A percentile compares a stretch with the other conserved stretches of the same genome.
Conservation (phyloP, 2,888 invertebrate species). For the Coelinius sp. region DNA sequence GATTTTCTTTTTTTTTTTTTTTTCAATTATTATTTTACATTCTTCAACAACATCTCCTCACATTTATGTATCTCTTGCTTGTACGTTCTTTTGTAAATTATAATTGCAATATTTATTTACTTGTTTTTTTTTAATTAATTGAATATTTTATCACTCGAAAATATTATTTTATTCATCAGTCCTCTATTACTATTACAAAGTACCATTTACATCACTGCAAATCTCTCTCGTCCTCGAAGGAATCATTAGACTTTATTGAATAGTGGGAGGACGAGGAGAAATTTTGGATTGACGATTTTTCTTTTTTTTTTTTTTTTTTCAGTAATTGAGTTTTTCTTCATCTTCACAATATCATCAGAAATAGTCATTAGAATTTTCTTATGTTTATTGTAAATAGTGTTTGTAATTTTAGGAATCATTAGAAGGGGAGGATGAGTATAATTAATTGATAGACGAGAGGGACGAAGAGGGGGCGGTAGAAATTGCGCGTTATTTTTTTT, state of each 20-base stretch:
- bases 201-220: constrained; percentile 51
- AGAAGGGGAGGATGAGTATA: constrained; percentile 51
- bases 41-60: not conserved
- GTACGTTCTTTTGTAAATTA: constrained; percentile 25
- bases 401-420: not conserved
- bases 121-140: not conserved
- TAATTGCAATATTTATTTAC: constrained; percentile 24
- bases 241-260: constrained; percentile 28
- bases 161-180: constrained; percentile 33
- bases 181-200: constrained; percentile 26
- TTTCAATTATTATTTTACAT: constrained; percentile 24
- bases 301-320: constrained; percentile 15
- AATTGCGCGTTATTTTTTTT: constrained; percentile 17
- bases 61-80: constrained; percentile 15
- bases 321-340: constrained; percentile 21
- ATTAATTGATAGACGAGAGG: constrained; percentile 5
- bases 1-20: no score
- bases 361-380: constrained; percentile 37
- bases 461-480: not conserved
- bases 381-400: constrained; percentile 38
- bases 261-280: constrained; percentile 41
- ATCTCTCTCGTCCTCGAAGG: constrained; percentile 45
- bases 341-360: constrained; percentile 24
- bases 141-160: constrained; percentile 26
- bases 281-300: constrained; percentile 40